These are phyloP conservation scores for Hypomecis atomaria DNA, from an alignment of 2,888 invertebrate species.

Conservation along the genomic window DNA sequence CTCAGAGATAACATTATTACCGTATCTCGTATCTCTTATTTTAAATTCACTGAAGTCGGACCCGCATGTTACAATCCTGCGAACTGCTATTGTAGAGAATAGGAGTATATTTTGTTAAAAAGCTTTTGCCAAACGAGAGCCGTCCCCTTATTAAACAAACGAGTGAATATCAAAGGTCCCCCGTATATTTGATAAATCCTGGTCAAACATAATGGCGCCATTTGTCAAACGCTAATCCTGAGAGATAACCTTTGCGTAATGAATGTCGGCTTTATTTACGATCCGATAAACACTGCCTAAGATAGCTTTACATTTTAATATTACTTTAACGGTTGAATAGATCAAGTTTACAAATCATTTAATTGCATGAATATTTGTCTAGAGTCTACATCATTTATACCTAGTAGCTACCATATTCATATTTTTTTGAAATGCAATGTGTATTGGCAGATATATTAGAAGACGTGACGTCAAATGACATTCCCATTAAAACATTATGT, in stretches of 20 bases:
- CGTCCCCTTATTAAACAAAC: slow-evolving; percentile 27
- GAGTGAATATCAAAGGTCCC: slow-evolving; percentile 33
- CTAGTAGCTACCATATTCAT: too few relatives aligned
- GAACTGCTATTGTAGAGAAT: neutral
- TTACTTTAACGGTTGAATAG: neutral
- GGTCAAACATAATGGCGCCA: slow-evolving; percentile 49
- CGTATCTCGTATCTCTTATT: slow-evolving; percentile 2
- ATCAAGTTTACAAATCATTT: too few relatives aligned
- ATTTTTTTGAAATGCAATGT: neutral
- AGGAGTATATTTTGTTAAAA: slow-evolving; percentile 12
- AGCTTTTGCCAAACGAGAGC: slow-evolving; percentile 23
- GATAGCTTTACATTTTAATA: slow-evolving; percentile 10
- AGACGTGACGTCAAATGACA: slow-evolving; percentile 1
- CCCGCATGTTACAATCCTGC: slow-evolving; percentile 2
- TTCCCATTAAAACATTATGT: slow-evolving; percentile 11
- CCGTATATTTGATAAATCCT: slow-evolving; percentile 42
- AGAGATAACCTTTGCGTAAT: slow-evolving; percentile 50
- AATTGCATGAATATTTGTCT: too few relatives aligned
- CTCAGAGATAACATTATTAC: slow-evolving; percentile 2
- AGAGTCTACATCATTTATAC: too few relatives aligned
- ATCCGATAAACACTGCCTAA: slow-evolving; percentile 36
- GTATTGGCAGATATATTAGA: neutral
- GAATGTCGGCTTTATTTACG: slow-evolving; percentile 42
- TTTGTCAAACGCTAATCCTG: slow-evolving; percentile 53
- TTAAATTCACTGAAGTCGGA: neutral